These are phyloP conservation scores for Antedon bifida DNA, from an alignment of 35 echinoderm and acorn worm species.

Conservation along the genomic window DNA sequence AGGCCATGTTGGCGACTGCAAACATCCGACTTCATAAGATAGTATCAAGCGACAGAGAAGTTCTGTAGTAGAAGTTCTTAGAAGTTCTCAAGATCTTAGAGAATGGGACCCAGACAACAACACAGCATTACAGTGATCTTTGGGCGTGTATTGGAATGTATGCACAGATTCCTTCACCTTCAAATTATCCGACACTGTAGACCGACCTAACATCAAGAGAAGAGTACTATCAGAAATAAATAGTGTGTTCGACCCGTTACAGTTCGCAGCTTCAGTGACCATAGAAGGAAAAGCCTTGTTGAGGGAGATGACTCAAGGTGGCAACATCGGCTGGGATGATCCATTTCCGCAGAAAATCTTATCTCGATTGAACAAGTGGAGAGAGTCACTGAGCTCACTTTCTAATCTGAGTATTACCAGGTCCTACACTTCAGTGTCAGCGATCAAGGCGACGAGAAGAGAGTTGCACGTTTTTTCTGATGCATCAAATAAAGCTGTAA, in stretches of 20 bases:
- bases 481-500: slow-evolving; percentile 32
- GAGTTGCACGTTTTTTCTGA: slow-evolving; percentile 27
- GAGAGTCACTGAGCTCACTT: slow-evolving; percentile 15
- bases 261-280: slow-evolving; percentile 15
- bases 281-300: slow-evolving; percentile 30
- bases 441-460: not conserved
- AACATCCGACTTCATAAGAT: slow-evolving; percentile 41
- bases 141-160: slow-evolving; percentile 27
- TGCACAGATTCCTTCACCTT: slow-evolving; percentile 21
- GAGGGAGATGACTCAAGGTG: slow-evolving; percentile 15
- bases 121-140: slow-evolving; percentile 11
- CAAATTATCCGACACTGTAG: not conserved
- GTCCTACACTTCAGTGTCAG: not conserved
- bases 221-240: slow-evolving; percentile 22
- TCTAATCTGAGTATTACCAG: slow-evolving; percentile 6
- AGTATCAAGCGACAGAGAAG: not conserved
- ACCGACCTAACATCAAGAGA: not conserved
- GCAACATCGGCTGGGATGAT: slow-evolving; percentile 23
- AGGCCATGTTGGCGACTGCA: slow-evolving; percentile 28
- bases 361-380: slow-evolving; percentile 17
- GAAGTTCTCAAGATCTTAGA: not conserved
- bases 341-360: slow-evolving; percentile 6
- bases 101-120: slow-evolving; percentile 6
- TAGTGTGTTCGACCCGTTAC: slow-evolving; percentile 23
- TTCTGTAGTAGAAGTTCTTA: not conserved